Percentiles rank a stretch among this genome's conserved stretches.
Conservation (phyloP, 2,888 invertebrate species). For the Muschampia plurimacula region DNA sequence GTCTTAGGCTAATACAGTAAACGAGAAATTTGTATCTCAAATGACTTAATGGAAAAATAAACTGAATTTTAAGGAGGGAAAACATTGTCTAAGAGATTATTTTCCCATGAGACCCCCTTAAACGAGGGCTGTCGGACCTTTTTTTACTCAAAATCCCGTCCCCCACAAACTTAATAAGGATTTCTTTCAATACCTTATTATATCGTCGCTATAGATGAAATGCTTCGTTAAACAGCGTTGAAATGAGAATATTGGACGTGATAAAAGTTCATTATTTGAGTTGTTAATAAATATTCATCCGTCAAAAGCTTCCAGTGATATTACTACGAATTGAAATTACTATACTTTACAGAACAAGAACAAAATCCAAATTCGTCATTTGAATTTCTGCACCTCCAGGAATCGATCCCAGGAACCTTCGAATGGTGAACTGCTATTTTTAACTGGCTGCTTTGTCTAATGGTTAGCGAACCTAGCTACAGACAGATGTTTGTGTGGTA, state of each 20-base stretch:
- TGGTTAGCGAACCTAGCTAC: no score
- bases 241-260: constrained; percentile 42
- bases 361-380: no score
- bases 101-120: constrained; percentile 64
- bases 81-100: constrained; percentile 65
- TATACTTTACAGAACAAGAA: neutral
- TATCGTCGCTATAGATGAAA: constrained; percentile 59
- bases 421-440: no score
- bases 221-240: constrained; percentile 67
- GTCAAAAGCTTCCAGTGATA: neutral
- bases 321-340: neutral
- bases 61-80: constrained; percentile 64
- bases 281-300: constrained; percentile 13
- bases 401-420: no score
- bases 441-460: no score
- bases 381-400: no score
- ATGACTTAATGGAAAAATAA: constrained; percentile 49
- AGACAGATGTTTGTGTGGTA: no score
- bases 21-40: constrained; percentile 41
- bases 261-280: constrained; percentile 18
- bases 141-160: constrained; percentile 43
- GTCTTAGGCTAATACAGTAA: constrained; percentile 25
- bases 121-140: constrained; percentile 56
- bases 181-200: constrained; percentile 79
- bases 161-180: constrained; percentile 75